Conservation (phyloP, 2,888 invertebrate species). For the Mantis religiosa region DNA sequence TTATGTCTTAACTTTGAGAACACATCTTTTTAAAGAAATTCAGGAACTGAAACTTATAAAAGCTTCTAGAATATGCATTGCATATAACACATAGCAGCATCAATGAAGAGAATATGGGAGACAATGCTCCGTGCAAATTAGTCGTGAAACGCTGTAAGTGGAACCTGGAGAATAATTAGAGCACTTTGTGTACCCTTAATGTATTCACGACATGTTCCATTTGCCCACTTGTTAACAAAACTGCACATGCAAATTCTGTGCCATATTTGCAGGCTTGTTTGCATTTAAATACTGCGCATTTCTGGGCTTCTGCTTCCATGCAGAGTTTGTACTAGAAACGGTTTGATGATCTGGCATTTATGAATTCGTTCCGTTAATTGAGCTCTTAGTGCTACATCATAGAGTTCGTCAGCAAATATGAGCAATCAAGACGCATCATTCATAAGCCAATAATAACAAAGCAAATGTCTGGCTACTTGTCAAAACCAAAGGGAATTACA, state of each 20-base stretch:
- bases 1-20: no score
- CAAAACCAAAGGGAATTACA: no score
- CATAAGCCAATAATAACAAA: no score
- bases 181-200: background rate
- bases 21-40: no score
- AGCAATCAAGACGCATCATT: no score
- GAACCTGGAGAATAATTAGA: background rate
- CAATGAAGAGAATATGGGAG: background rate
- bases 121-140: background rate
- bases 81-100: background rate
- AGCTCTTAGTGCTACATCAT: background rate
- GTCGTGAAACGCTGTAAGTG: background rate
- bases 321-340: background rate
- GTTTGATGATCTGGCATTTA: background rate
- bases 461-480: no score
- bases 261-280: background rate
- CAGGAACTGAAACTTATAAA: constrained; percentile 44
- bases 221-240: background rate
- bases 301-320: background rate
- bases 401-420: no score
- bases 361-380: background rate
- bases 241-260: background rate
- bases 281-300: background rate
- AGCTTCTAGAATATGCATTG: background rate
- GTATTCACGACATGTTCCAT: background rate